Percentiles rank a stretch among this genome's conserved stretches.
These are phyloP conservation scores for Lithodes maja DNA, from an alignment of 2,888 invertebrate genomes.

Conservation along the genomic window DNA sequence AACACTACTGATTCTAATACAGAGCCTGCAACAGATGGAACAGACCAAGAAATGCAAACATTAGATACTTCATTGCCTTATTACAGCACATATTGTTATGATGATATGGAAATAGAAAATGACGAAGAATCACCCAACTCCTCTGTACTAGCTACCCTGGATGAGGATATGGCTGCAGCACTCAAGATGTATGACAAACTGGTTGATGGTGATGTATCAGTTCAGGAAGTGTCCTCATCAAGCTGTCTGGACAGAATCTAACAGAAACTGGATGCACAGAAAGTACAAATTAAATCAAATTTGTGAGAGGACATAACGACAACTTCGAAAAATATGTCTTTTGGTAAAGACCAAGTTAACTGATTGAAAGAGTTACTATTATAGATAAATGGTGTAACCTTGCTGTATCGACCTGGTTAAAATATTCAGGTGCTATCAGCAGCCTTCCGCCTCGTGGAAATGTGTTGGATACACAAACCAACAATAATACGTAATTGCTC, in stretches of 20 bases:
- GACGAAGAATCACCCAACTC: background rate
- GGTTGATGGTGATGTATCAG: slow-evolving; percentile 8
- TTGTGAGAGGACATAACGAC: too few relatives aligned
- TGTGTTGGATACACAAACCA: too few relatives aligned
- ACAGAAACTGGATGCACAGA: slow-evolving; percentile 27
- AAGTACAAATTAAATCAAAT: slow-evolving; percentile 16
- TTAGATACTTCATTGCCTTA: background rate
- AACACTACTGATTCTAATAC: too few relatives aligned
- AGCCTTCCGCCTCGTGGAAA: too few relatives aligned
- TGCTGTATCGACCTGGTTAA: too few relatives aligned
- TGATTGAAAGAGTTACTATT: too few relatives aligned
- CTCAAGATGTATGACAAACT: slow-evolving; percentile 28
- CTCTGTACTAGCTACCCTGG: background rate
- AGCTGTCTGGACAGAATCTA: slow-evolving; percentile 11
- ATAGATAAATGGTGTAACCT: too few relatives aligned
- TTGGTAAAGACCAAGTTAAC: too few relatives aligned
- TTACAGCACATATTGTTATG: background rate
- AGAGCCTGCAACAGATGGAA: too few relatives aligned
- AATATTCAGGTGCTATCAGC: too few relatives aligned
- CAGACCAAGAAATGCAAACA: background rate
- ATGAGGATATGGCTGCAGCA: slow-evolving; percentile 19
- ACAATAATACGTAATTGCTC: too few relatives aligned
- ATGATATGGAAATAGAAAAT: slow-evolving; percentile 16
- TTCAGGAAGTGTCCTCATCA: slow-evolving; percentile 31
- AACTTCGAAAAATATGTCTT: too few relatives aligned